Evolutionary conservation across 2,797 vertebrate genomes (phyloP).

Genomic region (Cyclopterus lumpus): DNA sequence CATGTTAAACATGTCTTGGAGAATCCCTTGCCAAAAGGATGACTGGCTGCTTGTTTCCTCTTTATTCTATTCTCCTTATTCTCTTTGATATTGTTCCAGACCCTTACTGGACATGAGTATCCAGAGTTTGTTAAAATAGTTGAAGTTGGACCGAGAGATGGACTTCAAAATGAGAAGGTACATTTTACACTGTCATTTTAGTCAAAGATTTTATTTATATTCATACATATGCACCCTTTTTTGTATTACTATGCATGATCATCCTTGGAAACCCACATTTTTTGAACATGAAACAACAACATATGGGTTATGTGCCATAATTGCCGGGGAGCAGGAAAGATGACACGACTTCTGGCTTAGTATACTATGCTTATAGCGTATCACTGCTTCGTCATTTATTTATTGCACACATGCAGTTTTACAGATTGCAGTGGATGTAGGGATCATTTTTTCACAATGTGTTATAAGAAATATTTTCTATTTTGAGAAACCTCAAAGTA

Average conservation of each 20-base stretch:
- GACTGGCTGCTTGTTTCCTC: constrained; percentile 27
- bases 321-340: constrained; percentile 66
- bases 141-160: constrained; percentile 96
- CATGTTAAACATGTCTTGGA: constrained; percentile 42
- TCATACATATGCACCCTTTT: constrained; percentile 23
- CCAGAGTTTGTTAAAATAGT: constrained; percentile 94
- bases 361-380: constrained; percentile 54
- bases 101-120: constrained; percentile 77
- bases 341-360: constrained; percentile 65
- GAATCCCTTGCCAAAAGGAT: constrained; percentile 18
- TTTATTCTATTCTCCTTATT: constrained; percentile 4
- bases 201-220: constrained; percentile 39
- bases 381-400: constrained; percentile 65
- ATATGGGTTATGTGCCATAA: constrained; percentile 63
- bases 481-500: constrained; percentile 1
- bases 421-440: constrained; percentile 48
- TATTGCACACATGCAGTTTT: constrained; percentile 46
- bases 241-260: constrained; percentile 26
- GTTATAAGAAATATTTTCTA: constrained; percentile 24
- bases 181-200: constrained; percentile 35
- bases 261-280: constrained; percentile 37
- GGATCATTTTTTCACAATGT: constrained; percentile 37
- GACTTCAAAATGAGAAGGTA: constrained; percentile 98
- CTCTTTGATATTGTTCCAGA: constrained; percentile 79
- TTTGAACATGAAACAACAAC: constrained; percentile 51